phyloP scores from a whole-genome alignment of 30 jellyfish, hydroid and myxozoan genomes.

The Hydractinia symbiolongicarpus region DNA sequence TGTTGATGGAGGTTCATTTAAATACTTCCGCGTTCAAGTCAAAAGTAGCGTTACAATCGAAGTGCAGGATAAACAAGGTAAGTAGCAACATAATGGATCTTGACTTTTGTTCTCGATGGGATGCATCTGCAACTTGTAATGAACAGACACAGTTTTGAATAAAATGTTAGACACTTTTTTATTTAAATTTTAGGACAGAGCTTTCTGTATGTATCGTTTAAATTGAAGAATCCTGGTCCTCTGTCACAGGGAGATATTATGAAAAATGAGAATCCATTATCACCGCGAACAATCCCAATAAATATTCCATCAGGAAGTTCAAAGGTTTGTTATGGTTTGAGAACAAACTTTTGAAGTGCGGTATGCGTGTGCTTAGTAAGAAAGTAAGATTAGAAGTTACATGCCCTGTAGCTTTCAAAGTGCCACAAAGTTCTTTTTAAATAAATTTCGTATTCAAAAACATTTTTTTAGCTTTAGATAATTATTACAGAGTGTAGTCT shows the following conservation, averaged over 20 bases:
- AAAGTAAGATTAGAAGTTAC: too few relatives aligned
- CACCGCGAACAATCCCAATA: slow-evolving; percentile 76
- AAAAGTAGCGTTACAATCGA: slow-evolving; percentile 43
- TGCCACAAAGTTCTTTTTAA: too few relatives aligned
- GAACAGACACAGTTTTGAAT: neutral
- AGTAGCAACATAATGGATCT: neutral
- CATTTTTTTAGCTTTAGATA: too few relatives aligned
- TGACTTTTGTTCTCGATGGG: neutral
- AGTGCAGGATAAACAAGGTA: slow-evolving; percentile 27
- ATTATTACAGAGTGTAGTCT: too few relatives aligned
- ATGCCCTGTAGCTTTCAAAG: too few relatives aligned
- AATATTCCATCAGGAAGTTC: slow-evolving; percentile 11
- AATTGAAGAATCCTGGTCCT: slow-evolving; percentile 89
- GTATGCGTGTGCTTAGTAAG: too few relatives aligned
- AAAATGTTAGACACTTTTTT: too few relatives aligned
- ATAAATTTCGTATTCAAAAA: too few relatives aligned
- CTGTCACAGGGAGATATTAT: slow-evolving; percentile 48
- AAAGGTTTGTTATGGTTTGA: slow-evolving; percentile 29
- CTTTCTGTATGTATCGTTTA: slow-evolving; percentile 54
- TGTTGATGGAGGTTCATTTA: slow-evolving; percentile 96
- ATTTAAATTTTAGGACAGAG: slow-evolving; percentile 46
- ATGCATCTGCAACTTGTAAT: neutral
- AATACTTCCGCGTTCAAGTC: slow-evolving; percentile 42
- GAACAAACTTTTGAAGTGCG: neutral
- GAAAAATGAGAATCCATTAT: slow-evolving; percentile 33